Percentiles rank a stretch among this genome's conserved stretches.
phyloP scores from a whole-genome alignment of 1,140 invertebrate genomes.

The Drosophila ambigua region DNA sequence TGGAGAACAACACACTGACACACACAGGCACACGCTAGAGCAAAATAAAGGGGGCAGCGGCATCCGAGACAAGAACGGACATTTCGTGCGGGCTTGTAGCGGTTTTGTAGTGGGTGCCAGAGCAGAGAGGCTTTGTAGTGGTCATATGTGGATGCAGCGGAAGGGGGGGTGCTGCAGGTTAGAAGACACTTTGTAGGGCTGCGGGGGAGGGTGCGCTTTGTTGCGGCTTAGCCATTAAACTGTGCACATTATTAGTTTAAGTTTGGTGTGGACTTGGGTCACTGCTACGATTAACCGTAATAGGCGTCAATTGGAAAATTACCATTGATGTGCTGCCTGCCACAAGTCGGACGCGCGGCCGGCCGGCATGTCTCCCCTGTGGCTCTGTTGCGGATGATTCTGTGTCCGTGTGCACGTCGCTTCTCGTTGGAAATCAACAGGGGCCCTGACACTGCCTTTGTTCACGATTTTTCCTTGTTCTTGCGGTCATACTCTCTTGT shows the following conservation, averaged over 20 bases:
- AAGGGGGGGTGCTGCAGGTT: constrained; percentile 2
- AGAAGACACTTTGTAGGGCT: constrained; percentile 11
- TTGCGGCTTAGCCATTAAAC: constrained; percentile 79
- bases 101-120: constrained; percentile 51
- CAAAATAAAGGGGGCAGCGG: background rate
- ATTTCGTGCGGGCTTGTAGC: constrained; percentile 60
- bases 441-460: constrained; percentile 25
- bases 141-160: background rate
- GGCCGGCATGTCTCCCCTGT: constrained; percentile 1
- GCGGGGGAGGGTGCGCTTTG: constrained; percentile 60
- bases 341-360: constrained; percentile 43
- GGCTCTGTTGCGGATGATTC: background rate
- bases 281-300: constrained; percentile 81
- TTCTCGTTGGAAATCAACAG: constrained; percentile 28
- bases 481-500: too few species aligned
- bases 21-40: background rate
- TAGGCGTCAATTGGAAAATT: constrained; percentile 82
- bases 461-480: too few species aligned
- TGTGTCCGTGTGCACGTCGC: too few species aligned
- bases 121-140: background rate
- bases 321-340: constrained; percentile 57
- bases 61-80: constrained; percentile 26
- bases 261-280: constrained; percentile 77
- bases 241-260: constrained; percentile 81
- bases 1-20: background rate